Conservation (phyloP, 1,140 invertebrate species). For the Zaprionus inermis region DNA sequence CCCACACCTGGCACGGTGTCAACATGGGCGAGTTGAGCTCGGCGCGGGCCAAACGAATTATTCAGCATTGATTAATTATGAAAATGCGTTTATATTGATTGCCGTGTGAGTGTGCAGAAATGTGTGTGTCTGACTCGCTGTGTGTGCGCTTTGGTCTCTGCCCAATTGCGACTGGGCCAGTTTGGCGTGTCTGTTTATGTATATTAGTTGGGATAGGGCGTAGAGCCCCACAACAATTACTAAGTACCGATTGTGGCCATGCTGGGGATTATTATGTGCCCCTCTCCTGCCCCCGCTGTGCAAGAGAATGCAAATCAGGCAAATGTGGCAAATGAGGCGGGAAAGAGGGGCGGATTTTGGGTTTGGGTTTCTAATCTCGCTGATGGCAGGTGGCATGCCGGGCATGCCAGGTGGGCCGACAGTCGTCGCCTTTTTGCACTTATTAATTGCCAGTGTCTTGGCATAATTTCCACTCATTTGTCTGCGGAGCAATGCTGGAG, state of each 20-base stretch:
- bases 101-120: conserved; percentile 30
- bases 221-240: conserved; percentile 50
- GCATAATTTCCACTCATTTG: conserved; percentile 81
- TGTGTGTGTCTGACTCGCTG: neutral
- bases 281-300: neutral
- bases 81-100: conserved; percentile 82
- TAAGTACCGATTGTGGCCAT: conserved; percentile 45
- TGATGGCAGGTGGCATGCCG: conserved; percentile 25
- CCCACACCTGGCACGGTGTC: conserved; percentile 19
- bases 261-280: conserved; percentile 61
- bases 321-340: conserved; percentile 30
- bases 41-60: conserved; percentile 66
- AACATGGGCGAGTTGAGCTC: conserved; percentile 35
- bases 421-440: conserved; percentile 60
- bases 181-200: conserved; percentile 68
- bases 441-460: conserved; percentile 80
- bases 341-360: neutral
- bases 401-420: conserved; percentile 1
- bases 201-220: conserved; percentile 50
- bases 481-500: conserved; percentile 72
- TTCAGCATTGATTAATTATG: conserved; percentile 82
- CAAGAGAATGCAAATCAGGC: conserved; percentile 41
- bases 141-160: conserved; percentile 43
- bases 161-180: conserved; percentile 45
- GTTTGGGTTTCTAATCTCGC: conserved; percentile 29